Evolutionary conservation across 2,797 vertebrate genomes (phyloP).

Genomic region (Squalus acanthias): DNA sequence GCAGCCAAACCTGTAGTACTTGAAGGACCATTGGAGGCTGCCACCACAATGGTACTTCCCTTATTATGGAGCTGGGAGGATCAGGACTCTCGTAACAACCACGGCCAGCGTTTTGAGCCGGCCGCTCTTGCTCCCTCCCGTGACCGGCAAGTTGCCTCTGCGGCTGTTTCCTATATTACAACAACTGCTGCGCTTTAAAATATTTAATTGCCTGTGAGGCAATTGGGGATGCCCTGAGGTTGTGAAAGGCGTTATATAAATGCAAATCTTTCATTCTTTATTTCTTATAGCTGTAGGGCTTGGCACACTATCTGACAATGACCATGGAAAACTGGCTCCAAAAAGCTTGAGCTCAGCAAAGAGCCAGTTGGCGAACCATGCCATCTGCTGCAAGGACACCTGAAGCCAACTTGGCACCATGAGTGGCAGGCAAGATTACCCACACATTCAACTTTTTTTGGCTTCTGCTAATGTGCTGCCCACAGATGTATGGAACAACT

Average conservation of each 20-base stretch:
- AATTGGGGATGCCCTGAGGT: no score
- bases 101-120: background rate
- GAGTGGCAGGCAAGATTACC: background rate
- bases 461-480: background rate
- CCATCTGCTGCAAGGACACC: background rate
- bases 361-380: background rate
- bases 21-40: background rate
- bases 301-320: background rate
- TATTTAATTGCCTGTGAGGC: background rate
- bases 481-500: background rate
- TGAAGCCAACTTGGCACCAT: background rate
- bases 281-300: no score
- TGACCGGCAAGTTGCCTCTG: background rate
- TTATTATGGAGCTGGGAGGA: background rate
- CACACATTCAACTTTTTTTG: background rate
- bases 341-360: background rate
- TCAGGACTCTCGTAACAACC: background rate
- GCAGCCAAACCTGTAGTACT: background rate
- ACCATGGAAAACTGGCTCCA: background rate
- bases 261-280: background rate
- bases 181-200: background rate
- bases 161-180: background rate
- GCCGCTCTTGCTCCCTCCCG: background rate
- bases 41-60: background rate
- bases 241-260: background rate